These are phyloP conservation scores for Eugnorisma glareosa DNA, from an alignment of 2,888 invertebrate species.

Conservation along the genomic window DNA sequence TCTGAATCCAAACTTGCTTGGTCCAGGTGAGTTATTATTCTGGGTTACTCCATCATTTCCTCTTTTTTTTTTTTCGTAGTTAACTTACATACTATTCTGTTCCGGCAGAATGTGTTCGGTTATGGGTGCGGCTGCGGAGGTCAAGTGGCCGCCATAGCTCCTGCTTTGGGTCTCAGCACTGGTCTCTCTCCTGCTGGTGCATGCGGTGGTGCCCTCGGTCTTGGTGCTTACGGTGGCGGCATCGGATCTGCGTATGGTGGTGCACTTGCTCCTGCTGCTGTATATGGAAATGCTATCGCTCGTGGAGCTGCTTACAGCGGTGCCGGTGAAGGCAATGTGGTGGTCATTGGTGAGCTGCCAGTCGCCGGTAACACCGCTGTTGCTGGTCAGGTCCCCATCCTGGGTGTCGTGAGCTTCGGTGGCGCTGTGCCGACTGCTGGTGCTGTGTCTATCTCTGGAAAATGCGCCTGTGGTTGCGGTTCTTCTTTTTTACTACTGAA, in stretches of 20 bases:
- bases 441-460: not conserved
- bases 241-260: not conserved
- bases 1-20: conserved; percentile 74
- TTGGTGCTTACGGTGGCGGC: not conserved
- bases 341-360: conserved; percentile 68
- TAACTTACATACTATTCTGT: no score
- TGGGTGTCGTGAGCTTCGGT: not conserved
- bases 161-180: not conserved
- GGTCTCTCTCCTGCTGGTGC: not conserved
- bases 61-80: no score
- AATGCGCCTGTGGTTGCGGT: not conserved
- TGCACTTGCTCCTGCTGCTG: conserved; percentile 1
- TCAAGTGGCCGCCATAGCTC: not conserved
- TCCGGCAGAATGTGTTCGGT: conserved; percentile 11
- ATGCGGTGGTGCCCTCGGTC: not conserved
- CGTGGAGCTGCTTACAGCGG: conserved; percentile 4
- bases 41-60: not conserved
- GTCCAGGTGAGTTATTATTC: conserved; percentile 65
- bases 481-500: no score
- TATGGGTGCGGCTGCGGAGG: not conserved
- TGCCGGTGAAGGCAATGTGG: conserved; percentile 71
- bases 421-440: not conserved
- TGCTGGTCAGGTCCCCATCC: conserved; percentile 11
- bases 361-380: conserved; percentile 54
- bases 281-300: conserved; percentile 12